These are phyloP conservation scores for Allygus modestus DNA, from an alignment of 2,888 invertebrate genomes.

Conservation along the genomic window DNA sequence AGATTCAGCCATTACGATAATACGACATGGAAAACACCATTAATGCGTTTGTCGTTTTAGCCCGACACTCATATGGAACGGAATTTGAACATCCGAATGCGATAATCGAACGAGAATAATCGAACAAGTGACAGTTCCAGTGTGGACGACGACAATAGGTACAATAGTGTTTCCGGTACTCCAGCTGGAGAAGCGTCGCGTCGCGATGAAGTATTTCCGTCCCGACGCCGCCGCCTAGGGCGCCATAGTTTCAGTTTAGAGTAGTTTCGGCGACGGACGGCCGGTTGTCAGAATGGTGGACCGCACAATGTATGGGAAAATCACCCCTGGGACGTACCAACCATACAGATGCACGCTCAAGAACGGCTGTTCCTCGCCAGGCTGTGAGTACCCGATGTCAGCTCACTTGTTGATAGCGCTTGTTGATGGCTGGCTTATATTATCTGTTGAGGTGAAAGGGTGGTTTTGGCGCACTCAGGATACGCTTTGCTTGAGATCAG, in stretches of 20 bases:
- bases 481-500: too few species aligned
- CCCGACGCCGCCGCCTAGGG: slow-evolving; percentile 21
- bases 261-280: neutral
- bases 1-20: too few species aligned
- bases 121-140: slow-evolving; percentile 32
- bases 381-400: slow-evolving; percentile 83
- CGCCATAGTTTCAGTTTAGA: neutral
- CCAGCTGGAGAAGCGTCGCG: slow-evolving; percentile 13
- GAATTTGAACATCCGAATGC: neutral
- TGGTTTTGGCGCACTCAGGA: too few species aligned
- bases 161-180: slow-evolving; percentile 14
- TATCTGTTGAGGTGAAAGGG: too few species aligned
- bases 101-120: slow-evolving; percentile 24
- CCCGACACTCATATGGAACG: too few species aligned
- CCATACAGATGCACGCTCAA: slow-evolving; percentile 91
- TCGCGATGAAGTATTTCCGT: slow-evolving; percentile 35
- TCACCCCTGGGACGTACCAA: slow-evolving; percentile 89
- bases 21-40: too few species aligned
- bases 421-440: too few species aligned
- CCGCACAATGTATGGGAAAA: slow-evolving; percentile 94
- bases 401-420: neutral
- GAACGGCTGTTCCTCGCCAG: slow-evolving; percentile 90
- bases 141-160: too few species aligned
- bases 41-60: too few species aligned
- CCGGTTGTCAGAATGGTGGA: slow-evolving; percentile 80